Conservation (phyloP, 2,888 invertebrate genomes). For the Liopterus haemorrhoidalis region DNA sequence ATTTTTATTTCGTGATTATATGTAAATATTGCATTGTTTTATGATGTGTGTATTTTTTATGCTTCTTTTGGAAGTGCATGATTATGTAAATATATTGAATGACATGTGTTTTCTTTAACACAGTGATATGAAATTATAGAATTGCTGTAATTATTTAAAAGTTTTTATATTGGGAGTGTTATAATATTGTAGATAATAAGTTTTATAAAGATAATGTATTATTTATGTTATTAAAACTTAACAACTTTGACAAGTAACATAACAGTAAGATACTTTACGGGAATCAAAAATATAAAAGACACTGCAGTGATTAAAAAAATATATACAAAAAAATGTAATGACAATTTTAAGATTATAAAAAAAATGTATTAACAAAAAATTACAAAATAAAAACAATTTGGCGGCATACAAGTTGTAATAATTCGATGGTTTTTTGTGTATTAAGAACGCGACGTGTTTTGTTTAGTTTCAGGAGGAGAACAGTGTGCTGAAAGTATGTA, state of each 20-base stretch:
- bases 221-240: slow-evolving; percentile 10
- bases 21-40: slow-evolving; percentile 21
- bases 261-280: slow-evolving; percentile 2
- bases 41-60: slow-evolving; percentile 23
- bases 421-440: slow-evolving; percentile 26
- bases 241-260: too few species aligned
- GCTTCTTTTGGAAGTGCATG: slow-evolving; percentile 17
- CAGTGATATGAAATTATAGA: too few species aligned
- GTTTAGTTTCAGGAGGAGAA: slow-evolving; percentile 51
- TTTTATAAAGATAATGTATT: slow-evolving; percentile 19
- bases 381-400: slow-evolving; percentile 29
- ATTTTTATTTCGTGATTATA: slow-evolving; percentile 30
- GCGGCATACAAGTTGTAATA: slow-evolving; percentile 31
- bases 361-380: slow-evolving; percentile 30
- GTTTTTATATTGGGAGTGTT: slow-evolving; percentile 24
- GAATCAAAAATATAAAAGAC: not conserved
- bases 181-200: slow-evolving; percentile 19
- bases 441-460: slow-evolving; percentile 31
- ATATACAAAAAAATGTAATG: slow-evolving; percentile 27
- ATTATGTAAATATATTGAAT: slow-evolving; percentile 14
- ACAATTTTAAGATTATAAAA: slow-evolving; percentile 26
- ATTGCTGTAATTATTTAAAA: slow-evolving; percentile 17
- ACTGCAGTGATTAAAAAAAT: not conserved
- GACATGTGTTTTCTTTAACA: too few species aligned
- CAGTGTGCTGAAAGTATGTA: slow-evolving; percentile 55